Evolutionary conservation across 2,888 invertebrate species (phyloP), one percentile per base, ranked within the genome.

Genomic region (Drosophila multiciliata): DNA sequence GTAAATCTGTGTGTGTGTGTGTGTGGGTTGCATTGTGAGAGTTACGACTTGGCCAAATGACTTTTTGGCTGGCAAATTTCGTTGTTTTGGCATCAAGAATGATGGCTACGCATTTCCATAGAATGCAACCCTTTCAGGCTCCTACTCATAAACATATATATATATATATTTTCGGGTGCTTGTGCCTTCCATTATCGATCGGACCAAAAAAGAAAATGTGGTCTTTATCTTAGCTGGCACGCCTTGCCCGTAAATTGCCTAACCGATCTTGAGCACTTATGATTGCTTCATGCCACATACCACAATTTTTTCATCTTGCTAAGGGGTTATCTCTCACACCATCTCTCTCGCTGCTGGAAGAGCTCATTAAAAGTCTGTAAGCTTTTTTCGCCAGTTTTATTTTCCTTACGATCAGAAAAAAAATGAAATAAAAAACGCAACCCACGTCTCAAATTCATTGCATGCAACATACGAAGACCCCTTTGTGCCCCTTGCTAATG

Each of bases 331-430:
- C 65, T 32, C 73, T 69, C 71, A 59, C 66, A 72, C 66, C 68
- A 71, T 67, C 78, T 77, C 29, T 78, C 26, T 38, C 20, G 45
- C 9, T 9, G 5, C 23, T 57, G 29, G 6, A 5, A 5, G 29
- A 74, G 86, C 88, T 88, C 88, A 83, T 83, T 88, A 83, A 80
- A 80, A 64, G 74, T 54, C 74, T 72, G 77, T 63, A 54, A 65
- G 72, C 68, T 71, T 85, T 70, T 87, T 87, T 85, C 29, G 74
- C 68, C 73, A 73, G 81, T 48, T 78, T 80, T 67, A 38, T 66
- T 55, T 70, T 68, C 33, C 54, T 49, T 70, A 58, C 36, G 60
- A 66, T 64, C 29, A 68, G 60, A 29, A 35, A 53, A 53, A 33
- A 20, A 20, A 20, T 0, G 17, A 6, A 7, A 23, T 3, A 45